Base-by-base conservation (phyloP, 2,888 invertebrate species). In the Rhorus exstirpatorius region DNA sequence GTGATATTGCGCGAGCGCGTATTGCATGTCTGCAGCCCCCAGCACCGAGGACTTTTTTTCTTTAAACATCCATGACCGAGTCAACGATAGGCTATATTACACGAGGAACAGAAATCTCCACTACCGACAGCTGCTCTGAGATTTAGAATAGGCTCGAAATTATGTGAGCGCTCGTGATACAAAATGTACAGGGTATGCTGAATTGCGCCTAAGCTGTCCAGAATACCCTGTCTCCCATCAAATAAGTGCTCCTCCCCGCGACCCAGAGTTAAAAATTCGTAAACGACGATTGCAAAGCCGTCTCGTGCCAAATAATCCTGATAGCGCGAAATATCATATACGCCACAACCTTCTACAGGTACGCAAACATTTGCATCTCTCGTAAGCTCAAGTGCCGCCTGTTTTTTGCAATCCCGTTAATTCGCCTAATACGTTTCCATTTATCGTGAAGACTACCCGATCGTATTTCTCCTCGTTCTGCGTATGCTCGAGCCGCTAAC, bases 221-320 rank as follows among this genome's bases (percentile, higher is more conserved):
- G 19, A 41, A 74, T 26, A 0, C 17, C 24, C 8, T 63, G 21
- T 26, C 49, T 63, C 1, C 72, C 72, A 1, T 74, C 24, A 14
- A 74, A 51, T 26, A 74, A 31, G 4, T 61, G 53, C 14, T 24
- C 12, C 24, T 14, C 12, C 1, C 71, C 24, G 3, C 60, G 60
- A 0, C 60, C 49, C 0, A 72, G 3, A n/a, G 31, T 72, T 10
- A 53, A 14, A 61, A 72, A 72, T n/a, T 72, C 61, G 14, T 24
- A 61, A 49, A 72, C 51, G 0, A 72, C 10, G 3, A 74, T 63
- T 8, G 53, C 74, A 10, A 63, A 53, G 21, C 88, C 90, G 6
- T 60, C 71, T 19, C 3, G 58, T 10, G 41, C 24, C 14, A 63
- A 41, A 24, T 63, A 44, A 7, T 35, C 12, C 19, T 67, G 67